Evolutionary conservation across 2,888 invertebrate species (phyloP).

Genomic region (Caenorhabditis zanzibari): DNA sequence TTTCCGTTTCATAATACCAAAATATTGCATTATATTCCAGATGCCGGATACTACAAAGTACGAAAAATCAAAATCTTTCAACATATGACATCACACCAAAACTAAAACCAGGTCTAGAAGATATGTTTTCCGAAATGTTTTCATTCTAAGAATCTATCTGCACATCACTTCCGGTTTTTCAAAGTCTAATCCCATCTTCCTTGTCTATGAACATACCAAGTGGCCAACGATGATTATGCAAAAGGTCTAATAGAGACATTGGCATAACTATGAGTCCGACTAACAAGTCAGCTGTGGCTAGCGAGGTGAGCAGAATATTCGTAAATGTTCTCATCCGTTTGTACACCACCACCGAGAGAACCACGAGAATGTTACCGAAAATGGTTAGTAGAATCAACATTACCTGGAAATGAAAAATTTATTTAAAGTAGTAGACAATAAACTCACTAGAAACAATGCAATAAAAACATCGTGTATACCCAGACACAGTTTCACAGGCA

Average conservation of each 20-base stretch:
- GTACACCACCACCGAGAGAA: slow-evolving; percentile 84
- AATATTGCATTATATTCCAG: slow-evolving; percentile 50
- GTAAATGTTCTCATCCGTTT: slow-evolving; percentile 84
- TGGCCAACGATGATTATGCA: slow-evolving; percentile 83
- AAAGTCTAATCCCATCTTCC: slow-evolving; percentile 36
- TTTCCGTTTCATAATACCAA: no score
- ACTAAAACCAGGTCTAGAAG: not conserved
- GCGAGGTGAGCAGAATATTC: slow-evolving; percentile 84
- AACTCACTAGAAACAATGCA: slow-evolving; percentile 71
- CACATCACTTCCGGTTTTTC: slow-evolving; percentile 35
- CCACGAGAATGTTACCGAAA: slow-evolving; percentile 84
- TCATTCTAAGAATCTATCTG: not conserved
- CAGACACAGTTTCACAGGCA: slow-evolving; percentile 74
- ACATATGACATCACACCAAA: no score
- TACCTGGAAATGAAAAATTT: slow-evolving; percentile 69
- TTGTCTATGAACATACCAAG: slow-evolving; percentile 70
- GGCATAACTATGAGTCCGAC: slow-evolving; percentile 84
- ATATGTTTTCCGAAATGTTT: not conserved
- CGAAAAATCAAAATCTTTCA: no score
- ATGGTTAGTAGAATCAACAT: slow-evolving; percentile 82
- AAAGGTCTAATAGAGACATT: slow-evolving; percentile 83
- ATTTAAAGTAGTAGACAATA: not conserved
- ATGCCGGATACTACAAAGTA: slow-evolving; percentile 70
- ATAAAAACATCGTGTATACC: slow-evolving; percentile 82
- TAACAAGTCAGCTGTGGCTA: slow-evolving; percentile 83